Conservation (phyloP, 2,888 invertebrate genomes). For the Blera fallax region DNA sequence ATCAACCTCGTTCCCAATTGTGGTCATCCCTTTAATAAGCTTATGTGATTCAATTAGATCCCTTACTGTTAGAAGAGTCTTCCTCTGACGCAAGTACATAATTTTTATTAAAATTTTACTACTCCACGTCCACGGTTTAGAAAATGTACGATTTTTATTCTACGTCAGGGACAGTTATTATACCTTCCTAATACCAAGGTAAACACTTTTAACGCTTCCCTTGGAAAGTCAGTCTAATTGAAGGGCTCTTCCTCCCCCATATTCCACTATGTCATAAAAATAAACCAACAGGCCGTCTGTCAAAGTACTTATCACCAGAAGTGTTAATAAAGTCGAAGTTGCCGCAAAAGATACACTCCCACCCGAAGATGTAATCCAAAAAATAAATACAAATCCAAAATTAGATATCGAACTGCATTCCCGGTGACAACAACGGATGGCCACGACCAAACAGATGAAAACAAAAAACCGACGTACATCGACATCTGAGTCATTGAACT, state of each 20-base stretch:
- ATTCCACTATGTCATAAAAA: not conserved
- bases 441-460: not conserved
- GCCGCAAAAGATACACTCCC: not conserved
- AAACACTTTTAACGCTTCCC: constrained; percentile 10
- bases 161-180: no score
- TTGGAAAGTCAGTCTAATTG: not conserved
- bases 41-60: no score
- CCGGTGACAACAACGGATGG: constrained; percentile 8
- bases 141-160: no score
- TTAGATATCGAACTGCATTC: constrained; percentile 50
- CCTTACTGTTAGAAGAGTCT: no score
- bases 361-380: not conserved
- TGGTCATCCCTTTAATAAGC: no score
- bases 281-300: not conserved
- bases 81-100: no score
- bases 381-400: constrained; percentile 51
- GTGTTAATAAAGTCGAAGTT: constrained; percentile 44
- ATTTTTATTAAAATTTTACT: no score
- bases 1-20: no score
- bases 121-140: no score
- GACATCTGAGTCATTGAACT: constrained; percentile 61
- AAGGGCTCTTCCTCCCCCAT: constrained; percentile 16
- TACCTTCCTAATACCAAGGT: no score
- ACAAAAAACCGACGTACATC: constrained; percentile 3
- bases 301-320: constrained; percentile 35